A percentile compares a stretch with the other conserved stretches of the same genome.
phyloP scores from a whole-genome alignment of 2,797 vertebrate species.

The Aythya fuligula region DNA sequence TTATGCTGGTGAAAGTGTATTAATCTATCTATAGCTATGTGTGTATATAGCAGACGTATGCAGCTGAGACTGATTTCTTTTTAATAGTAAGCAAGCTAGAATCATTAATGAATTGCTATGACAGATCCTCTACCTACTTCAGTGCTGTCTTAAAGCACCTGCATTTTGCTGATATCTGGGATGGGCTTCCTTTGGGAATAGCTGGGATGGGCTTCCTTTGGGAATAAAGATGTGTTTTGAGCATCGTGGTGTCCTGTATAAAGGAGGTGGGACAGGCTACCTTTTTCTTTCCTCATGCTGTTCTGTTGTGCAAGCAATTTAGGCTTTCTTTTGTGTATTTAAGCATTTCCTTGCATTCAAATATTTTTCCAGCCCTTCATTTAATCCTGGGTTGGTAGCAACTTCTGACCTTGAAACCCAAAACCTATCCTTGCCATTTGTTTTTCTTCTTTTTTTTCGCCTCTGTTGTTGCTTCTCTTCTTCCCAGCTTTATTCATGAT shows the following conservation, averaged over 20 bases:
- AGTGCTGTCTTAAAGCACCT: background rate
- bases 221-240: background rate
- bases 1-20: background rate
- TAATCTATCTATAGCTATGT: background rate
- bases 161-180: background rate
- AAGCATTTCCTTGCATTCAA: background rate
- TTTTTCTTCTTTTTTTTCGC: background rate
- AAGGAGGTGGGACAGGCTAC: background rate
- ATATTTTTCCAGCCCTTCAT: background rate
- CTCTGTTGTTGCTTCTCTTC: background rate
- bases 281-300: background rate
- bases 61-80: background rate
- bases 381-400: background rate
- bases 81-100: background rate
- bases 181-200: background rate
- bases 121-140: background rate
- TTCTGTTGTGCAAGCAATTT: fast-evolving
- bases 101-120: background rate
- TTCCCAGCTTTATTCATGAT: background rate
- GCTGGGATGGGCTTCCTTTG: background rate
- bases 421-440: background rate
- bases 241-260: background rate
- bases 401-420: background rate
- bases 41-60: background rate
- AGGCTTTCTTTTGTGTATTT: background rate